Evolutionary conservation across 2,888 invertebrate species (phyloP).

Genomic region (Pheosia tremula): DNA sequence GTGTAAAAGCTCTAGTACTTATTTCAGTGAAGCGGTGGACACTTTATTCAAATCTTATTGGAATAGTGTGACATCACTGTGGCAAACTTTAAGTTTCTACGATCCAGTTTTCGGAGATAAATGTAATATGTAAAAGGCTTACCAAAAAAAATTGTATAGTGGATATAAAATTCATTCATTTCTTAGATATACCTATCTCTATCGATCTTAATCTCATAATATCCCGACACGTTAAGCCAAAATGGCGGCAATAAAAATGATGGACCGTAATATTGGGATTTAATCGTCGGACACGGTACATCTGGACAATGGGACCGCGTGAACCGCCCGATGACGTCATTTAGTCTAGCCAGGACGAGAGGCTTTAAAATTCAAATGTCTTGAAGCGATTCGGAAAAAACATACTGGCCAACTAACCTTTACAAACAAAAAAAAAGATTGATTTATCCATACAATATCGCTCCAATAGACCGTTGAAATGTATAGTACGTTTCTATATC

Average conservation of each 20-base stretch:
- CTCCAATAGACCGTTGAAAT: too few relatives aligned
- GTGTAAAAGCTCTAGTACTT: too few relatives aligned
- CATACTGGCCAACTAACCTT: not conserved
- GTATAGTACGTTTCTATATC: too few relatives aligned
- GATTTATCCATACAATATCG: too few relatives aligned
- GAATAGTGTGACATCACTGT: too few relatives aligned
- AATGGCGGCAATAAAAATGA: slow-evolving; percentile 16
- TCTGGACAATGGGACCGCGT: slow-evolving; percentile 26
- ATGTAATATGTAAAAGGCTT: too few relatives aligned
- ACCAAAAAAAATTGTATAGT: too few relatives aligned
- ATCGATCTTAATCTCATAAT: not conserved
- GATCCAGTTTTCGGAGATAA: not conserved
- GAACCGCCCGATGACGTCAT: slow-evolving; percentile 25
- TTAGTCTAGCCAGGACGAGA: not conserved
- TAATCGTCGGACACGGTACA: slow-evolving; percentile 19
- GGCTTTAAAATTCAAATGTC: not conserved
- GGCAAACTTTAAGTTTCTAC: too few relatives aligned
- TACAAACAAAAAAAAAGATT: too few relatives aligned
- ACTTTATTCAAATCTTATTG: too few relatives aligned
- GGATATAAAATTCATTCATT: not conserved
- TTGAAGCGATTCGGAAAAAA: not conserved
- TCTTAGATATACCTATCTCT: not conserved
- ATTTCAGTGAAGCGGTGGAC: too few relatives aligned
- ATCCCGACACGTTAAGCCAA: not conserved
- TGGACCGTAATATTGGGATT: slow-evolving; percentile 16